Percentiles rank a stretch among this genome's conserved stretches.
Conservation (phyloP, 2,113 vertebrate species). For the Bothrops jararaca region DNA sequence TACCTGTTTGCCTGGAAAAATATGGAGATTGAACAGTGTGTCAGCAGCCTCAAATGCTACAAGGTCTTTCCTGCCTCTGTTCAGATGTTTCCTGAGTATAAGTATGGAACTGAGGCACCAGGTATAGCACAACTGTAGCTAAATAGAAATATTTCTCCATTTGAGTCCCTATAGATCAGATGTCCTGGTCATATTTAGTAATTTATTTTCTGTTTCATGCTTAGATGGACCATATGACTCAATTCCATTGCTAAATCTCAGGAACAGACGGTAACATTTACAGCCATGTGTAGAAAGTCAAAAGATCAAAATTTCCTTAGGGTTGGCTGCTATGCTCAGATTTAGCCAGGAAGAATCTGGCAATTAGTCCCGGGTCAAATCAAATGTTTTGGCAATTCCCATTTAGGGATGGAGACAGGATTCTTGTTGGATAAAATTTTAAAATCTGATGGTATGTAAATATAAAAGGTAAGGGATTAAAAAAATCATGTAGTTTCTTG, state of each 20-base stretch:
- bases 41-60: not conserved
- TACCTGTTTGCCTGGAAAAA: not conserved
- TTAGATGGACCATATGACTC: not conserved
- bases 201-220: not conserved
- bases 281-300: slow-evolving; percentile 12
- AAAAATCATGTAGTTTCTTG: too few species aligned
- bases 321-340: slow-evolving; percentile 11
- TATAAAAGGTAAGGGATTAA: not conserved
- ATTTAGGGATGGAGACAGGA: slow-evolving; percentile 10
- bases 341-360: slow-evolving; percentile 8
- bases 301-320: slow-evolving; percentile 32
- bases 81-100: not conserved
- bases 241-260: not conserved
- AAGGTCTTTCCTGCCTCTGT: not conserved
- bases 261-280: slow-evolving; percentile 31
- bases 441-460: not conserved
- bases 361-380: not conserved
- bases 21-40: not conserved
- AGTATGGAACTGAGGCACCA: not conserved
- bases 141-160: not conserved
- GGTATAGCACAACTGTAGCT: not conserved
- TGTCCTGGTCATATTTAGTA: not conserved
- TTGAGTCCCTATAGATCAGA: not conserved
- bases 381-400: slow-evolving; percentile 23
- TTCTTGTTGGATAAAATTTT: slow-evolving; percentile 36